These are phyloP conservation scores for Galeopsomyia nigrocyanea DNA, from an alignment of 2,888 invertebrate species.

Conservation along the genomic window DNA sequence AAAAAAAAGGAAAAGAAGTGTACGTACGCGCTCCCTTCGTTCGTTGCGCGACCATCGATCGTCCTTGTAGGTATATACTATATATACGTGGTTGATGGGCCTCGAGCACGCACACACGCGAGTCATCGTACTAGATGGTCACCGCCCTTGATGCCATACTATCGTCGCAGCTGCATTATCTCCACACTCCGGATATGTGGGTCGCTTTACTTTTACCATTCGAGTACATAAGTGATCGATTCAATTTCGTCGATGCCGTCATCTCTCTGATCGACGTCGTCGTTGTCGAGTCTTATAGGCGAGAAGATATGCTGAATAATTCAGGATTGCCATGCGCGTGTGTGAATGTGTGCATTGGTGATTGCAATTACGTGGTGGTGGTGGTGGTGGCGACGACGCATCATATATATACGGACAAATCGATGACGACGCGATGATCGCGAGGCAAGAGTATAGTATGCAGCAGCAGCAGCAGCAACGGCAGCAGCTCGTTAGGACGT, in stretches of 20 bases:
- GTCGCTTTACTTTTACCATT: constrained; percentile 12
- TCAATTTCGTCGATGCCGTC: constrained; percentile 12
- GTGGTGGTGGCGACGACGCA: constrained; percentile 5
- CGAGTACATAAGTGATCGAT: neutral
- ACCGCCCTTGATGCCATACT: neutral
- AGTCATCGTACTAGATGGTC: neutral
- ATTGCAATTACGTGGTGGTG: constrained; percentile 51
- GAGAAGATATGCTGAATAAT: constrained; percentile 48
- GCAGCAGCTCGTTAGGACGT: neutral
- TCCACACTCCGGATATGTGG: neutral
- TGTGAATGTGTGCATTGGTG: constrained; percentile 48
- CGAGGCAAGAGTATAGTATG: too few species aligned
- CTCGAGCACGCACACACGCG: constrained; percentile 39
- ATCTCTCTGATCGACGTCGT: constrained; percentile 38
- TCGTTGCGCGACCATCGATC: constrained; percentile 26
- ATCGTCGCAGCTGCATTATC: constrained; percentile 15
- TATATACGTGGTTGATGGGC: constrained; percentile 25
- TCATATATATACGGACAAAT: constrained; percentile 36
- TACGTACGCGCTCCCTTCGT: neutral
- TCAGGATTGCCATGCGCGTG: constrained; percentile 46
- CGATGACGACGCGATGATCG: constrained; percentile 18
- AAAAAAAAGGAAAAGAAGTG: constrained; percentile 17
- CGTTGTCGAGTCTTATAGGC: constrained; percentile 7
- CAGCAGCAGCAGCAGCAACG: neutral
- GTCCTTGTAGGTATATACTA: constrained; percentile 3